These are phyloP conservation scores for Tribolium madens DNA, from an alignment of 1,140 invertebrate species.

Conservation along the genomic window DNA sequence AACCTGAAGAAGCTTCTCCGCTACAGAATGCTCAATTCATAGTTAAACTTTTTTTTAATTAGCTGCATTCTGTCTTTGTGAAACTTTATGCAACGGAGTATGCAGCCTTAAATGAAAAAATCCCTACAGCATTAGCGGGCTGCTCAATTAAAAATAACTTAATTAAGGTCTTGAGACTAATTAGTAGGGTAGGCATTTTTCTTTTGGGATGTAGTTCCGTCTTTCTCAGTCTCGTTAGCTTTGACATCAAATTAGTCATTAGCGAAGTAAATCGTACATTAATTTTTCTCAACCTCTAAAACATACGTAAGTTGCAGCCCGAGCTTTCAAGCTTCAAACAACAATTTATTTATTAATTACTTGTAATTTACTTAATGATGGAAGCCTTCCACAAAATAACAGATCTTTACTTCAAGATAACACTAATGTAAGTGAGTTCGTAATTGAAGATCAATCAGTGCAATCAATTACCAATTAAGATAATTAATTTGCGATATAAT, in stretches of 20 bases:
- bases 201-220: constrained; percentile 53
- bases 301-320: constrained; percentile 15
- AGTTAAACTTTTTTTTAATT: constrained; percentile 49
- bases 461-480: constrained; percentile 42
- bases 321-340: constrained; percentile 15
- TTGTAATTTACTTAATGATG: constrained; percentile 24
- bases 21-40: constrained; percentile 51
- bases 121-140: constrained; percentile 49
- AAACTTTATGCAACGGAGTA: constrained; percentile 45
- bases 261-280: constrained; percentile 39
- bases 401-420: constrained; percentile 26
- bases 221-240: constrained; percentile 60
- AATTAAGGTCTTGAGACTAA: constrained; percentile 75
- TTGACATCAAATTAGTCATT: constrained; percentile 63
- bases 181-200: constrained; percentile 68
- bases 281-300: constrained; percentile 30
- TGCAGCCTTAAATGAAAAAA: constrained; percentile 49
- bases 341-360: constrained; percentile 34
- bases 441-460: constrained; percentile 45
- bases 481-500: constrained; percentile 47
- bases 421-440: constrained; percentile 24
- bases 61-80: constrained; percentile 44
- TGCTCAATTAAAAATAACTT: constrained; percentile 76
- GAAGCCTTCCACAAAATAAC: constrained; percentile 8
- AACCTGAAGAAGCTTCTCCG: constrained; percentile 47